Evolutionary conservation across 2,888 invertebrate genomes (phyloP), one percentile per base, ranked within the genome.

Genomic region (Entomobrya multifasciata): DNA sequence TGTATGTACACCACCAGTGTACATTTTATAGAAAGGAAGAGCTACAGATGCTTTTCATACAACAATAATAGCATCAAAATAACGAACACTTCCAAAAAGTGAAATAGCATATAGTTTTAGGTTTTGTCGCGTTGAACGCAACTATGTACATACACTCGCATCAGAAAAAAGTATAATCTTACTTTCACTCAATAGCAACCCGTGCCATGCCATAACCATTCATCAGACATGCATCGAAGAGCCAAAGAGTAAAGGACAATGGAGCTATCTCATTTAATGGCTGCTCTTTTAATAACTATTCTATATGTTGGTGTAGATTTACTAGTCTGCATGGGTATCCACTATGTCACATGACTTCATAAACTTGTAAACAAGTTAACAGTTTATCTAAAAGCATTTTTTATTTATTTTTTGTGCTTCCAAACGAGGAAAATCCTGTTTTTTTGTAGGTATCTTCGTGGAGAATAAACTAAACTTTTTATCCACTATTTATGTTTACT

Each of bases 1-100:
- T 60, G 44, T 47, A 47, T 2, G 25, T 13, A 6, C 8, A 36
- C 36, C 5, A 8, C 36, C 8, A 36, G 8, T 6, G 8, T 36
- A 36, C 8, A n/a, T n/a, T n/a, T n/a, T n/a, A n/a, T n/a, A 47
- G 76, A 47, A 76, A 82, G 70, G 72, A 62, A 85, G 25, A 52
- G 86, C 74, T 86, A 86, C 86, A 86, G 86, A 86, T 86, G 86
- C 86, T 84, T 70, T 27, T 70, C 78, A 55, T 77, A 22, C 41
- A 82, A 57, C 60, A 81, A 72, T 25, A 67, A 67, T 25, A 60
- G 27, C n/a, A n/a, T n/a, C 25, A 20, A 67, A 67, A 67, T 67
- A 67, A 20, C 57, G 22, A 82, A 74, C 60, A 74, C 27, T n/a
- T n/a, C n/a, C n/a, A n/a, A n/a, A n/a, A n/a, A n/a, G n/a, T 47